Base-by-base conservation (phyloP, 1,140 invertebrate genomes). In the Steinernema khuongi region DNA sequence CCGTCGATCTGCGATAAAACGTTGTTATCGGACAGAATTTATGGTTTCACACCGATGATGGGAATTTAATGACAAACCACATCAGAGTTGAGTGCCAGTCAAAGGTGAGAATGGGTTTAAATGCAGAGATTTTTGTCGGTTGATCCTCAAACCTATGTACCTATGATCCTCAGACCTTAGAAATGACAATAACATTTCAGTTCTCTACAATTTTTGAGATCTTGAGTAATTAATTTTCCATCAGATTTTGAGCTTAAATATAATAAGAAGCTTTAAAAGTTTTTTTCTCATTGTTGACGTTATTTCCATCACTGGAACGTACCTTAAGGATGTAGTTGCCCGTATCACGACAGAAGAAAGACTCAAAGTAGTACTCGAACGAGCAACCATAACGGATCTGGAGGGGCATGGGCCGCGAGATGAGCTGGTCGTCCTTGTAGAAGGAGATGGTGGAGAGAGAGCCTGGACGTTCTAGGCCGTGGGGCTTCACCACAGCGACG, bases 1-100 rank as follows among this genome's bases (percentile, higher is more conserved):
- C 76, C 76, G 36, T 77, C 76, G 17, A 77, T 70, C 69, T 77
- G 44, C 18, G 73, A n/a, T n/a, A n/a, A n/a, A n/a, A n/a, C n/a
- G n/a, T n/a, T n/a, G n/a, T n/a, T n/a, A n/a, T n/a, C n/a, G n/a
- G n/a, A n/a, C n/a, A n/a, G n/a, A n/a, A n/a, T n/a, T n/a, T n/a
- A n/a, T n/a, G n/a, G n/a, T n/a, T n/a, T n/a, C n/a, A n/a, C n/a
- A n/a, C n/a, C n/a, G n/a, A n/a, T n/a, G n/a, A n/a, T n/a, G n/a
- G n/a, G n/a, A n/a, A n/a, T n/a, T n/a, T n/a, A n/a, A n/a, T n/a
- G n/a, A n/a, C n/a, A n/a, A 19, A 33, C 41, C n/a, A 17, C n/a
- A 17, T 17, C 17, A 43, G 17, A 43, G 41, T n/a, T n/a, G 17
- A 43, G 17, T 43, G 17, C 17, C 41, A n/a, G 41, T 43, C 41